Conservation (phyloP, 2,888 invertebrate species). For the Acanthosepion esculentum region DNA sequence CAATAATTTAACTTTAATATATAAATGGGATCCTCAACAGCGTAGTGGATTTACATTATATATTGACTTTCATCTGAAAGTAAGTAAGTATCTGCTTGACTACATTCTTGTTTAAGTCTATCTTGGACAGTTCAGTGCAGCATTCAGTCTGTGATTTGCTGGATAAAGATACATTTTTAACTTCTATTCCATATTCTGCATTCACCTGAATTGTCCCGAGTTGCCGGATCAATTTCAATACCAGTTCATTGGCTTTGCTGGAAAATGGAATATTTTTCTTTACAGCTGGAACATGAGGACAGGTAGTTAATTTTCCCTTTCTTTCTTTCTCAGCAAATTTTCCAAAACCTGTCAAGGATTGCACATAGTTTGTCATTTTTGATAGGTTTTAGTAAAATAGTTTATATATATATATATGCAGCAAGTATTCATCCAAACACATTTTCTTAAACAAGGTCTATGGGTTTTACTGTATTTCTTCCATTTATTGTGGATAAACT, state of each 20-base stretch:
- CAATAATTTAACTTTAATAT: slow-evolving; percentile 42
- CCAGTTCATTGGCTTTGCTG: slow-evolving; percentile 2
- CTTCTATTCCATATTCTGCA: background rate
- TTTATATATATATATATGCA: too few relatives aligned
- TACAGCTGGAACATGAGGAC: background rate
- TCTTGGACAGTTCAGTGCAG: background rate
- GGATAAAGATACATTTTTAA: slow-evolving; percentile 23
- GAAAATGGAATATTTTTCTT: slow-evolving; percentile 6
- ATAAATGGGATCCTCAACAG: slow-evolving; percentile 46
- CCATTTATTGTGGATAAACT: too few relatives aligned
- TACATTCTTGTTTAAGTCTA: slow-evolving; percentile 21
- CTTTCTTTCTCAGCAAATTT: slow-evolving; percentile 2
- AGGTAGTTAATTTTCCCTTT: slow-evolving; percentile 7
- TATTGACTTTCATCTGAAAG: slow-evolving; percentile 48
- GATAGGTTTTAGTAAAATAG: too few relatives aligned
- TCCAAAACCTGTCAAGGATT: background rate
- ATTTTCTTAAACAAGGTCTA: too few relatives aligned
- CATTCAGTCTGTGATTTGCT: background rate
- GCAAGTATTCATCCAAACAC: too few relatives aligned
- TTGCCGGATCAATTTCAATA: background rate
- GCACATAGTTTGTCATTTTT: too few relatives aligned
- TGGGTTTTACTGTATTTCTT: too few relatives aligned
- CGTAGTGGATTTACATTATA: slow-evolving; percentile 47
- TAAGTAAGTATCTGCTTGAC: slow-evolving; percentile 47
- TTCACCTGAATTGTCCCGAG: background rate